Evolutionary conservation across 2,797 vertebrate species (phyloP), one percentile per base, ranked within the genome.

Genomic region (Falco cherrug): DNA sequence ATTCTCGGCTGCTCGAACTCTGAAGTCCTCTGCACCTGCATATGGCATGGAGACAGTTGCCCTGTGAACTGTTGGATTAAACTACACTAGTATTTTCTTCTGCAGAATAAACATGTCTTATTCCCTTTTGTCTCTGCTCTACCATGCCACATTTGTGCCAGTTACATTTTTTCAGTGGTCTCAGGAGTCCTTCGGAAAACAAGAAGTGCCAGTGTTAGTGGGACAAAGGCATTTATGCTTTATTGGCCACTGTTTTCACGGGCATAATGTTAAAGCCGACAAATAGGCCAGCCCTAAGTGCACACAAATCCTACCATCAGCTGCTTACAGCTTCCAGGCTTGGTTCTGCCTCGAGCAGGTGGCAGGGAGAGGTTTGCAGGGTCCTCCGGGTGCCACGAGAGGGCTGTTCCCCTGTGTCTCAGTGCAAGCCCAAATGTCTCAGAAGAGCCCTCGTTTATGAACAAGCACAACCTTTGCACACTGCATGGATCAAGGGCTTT

Each of bases 111-210:
- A 96, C 89, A 84, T 90, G 83, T 83, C 61, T 93, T 80, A 70
- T 70, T 92, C 56, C 87, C 82, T 88, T 93, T 97, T 94, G 88
- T 94, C 53, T 59, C 90, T 95, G 76, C 81, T 84, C 59, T 95
- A 92, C 53, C 47, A 93, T 79, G 86, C 59, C 75, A 84, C 56
- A 60, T 94, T 94, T 84, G 80, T 91, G 45, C 91, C 97, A 97
- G 97, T 96, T 96, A 73, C 74, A 74, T 92, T 95, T 87, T 96
- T 97, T 93, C 90, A 70, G 73, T 51, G 61, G 94, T 95, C 95
- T 96, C 94, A 64, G 83, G 94, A 94, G 87, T 56, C 48, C 82
- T 74, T 43, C 4, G 33, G 92, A 84, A 96, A 97, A 86, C 60
- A 91, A 94, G 92, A 77, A 96, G 57, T 57, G 87, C 81, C 19